These are phyloP conservation scores for Suricata suricatta DNA, from an alignment of 2,113 vertebrate genomes.

Conservation along the genomic window DNA sequence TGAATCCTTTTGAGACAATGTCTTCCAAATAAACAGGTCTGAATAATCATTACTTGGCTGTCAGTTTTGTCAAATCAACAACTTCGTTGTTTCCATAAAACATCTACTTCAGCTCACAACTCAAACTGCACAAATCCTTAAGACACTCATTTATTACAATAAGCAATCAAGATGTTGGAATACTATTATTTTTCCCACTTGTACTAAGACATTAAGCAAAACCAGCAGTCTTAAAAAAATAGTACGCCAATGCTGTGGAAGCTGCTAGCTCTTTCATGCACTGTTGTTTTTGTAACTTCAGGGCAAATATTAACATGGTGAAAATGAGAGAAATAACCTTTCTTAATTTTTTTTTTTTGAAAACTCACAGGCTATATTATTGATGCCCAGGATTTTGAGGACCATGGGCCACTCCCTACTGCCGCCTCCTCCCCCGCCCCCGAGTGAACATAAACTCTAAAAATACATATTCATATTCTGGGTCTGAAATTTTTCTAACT, in stretches of 20 bases:
- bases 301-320: not conserved
- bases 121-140: not conserved
- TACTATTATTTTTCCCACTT: not conserved
- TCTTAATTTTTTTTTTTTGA: not conserved
- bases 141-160: not conserved
- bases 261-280: not conserved
- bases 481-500: not conserved
- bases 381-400: not conserved
- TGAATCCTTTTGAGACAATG: slow-evolving; percentile 35
- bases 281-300: not conserved
- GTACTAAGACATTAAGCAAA: not conserved
- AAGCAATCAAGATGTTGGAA: not conserved
- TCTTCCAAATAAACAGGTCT: not conserved
- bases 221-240: not conserved
- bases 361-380: not conserved
- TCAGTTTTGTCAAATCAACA: slow-evolving; percentile 20
- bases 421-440: too few species aligned
- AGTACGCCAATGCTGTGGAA: not conserved
- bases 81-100: not conserved
- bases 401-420: not conserved
- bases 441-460: not conserved
- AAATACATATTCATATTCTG: not conserved
- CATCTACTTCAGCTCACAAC: not conserved
- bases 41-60: not conserved
- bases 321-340: not conserved